A percentile compares a stretch with the other conserved stretches of the same genome.
Evolutionary conservation across 2,888 invertebrate species (phyloP).

Genomic region (Lasioglossum lativentre): DNA sequence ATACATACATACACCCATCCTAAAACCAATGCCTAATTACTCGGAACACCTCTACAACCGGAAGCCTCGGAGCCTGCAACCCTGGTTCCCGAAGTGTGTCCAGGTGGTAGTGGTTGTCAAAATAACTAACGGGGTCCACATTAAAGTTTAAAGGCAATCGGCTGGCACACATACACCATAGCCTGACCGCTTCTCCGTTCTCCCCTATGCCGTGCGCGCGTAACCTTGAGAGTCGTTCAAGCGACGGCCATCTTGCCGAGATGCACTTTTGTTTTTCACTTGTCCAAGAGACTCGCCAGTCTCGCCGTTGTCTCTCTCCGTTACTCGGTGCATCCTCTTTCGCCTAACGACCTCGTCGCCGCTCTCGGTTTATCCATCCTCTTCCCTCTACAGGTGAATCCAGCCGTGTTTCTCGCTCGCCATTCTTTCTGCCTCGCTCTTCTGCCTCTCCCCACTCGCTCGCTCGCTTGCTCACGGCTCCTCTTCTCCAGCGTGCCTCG

Average conservation of each 20-base stretch:
- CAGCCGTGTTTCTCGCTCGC: conserved; percentile 5
- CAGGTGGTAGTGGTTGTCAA: conserved; percentile 25
- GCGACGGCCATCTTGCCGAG: conserved; percentile 82
- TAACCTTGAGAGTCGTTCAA: conserved; percentile 83
- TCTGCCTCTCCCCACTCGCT: conserved; percentile 7
- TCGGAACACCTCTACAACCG: not conserved
- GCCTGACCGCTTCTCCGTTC: conserved; percentile 44
- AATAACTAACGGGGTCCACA: conserved; percentile 63
- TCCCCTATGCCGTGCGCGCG: conserved; percentile 60
- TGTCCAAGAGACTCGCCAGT: conserved; percentile 75
- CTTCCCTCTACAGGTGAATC: conserved; percentile 12
- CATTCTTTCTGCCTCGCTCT: conserved; percentile 54
- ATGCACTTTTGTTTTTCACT: conserved; percentile 83
- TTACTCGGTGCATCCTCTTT: conserved; percentile 44
- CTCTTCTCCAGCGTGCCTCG: conserved; percentile 62
- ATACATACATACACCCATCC: too few species aligned
- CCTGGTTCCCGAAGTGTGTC: not conserved
- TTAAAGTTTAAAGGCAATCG: conserved; percentile 54
- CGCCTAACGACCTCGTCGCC: conserved; percentile 34
- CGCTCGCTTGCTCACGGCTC: conserved; percentile 44
- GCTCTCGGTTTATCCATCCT: conserved; percentile 37
- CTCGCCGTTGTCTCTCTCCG: conserved; percentile 63
- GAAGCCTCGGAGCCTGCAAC: not conserved
- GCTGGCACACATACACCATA: conserved; percentile 65
- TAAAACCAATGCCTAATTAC: not conserved